Percentiles rank a stretch among this genome's conserved stretches.
Evolutionary conservation across 1,140 invertebrate species (phyloP).

Genomic region (Conus ventricosus): DNA sequence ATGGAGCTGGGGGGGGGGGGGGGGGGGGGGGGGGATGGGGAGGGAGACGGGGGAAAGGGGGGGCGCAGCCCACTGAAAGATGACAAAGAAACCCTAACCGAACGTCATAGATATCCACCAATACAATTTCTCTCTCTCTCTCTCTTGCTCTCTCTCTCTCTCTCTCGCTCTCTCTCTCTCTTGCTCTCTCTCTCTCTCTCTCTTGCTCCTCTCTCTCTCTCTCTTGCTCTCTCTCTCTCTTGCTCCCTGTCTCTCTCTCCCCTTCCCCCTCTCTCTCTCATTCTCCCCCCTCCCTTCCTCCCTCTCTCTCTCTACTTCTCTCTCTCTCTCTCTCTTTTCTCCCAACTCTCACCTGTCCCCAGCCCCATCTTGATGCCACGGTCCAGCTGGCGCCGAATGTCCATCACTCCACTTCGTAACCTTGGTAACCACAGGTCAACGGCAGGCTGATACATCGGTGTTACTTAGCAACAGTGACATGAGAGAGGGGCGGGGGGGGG

Average conservation of each 20-base stretch:
- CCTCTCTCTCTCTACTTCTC: neutral
- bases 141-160: too few species aligned
- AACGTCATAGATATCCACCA: too few species aligned
- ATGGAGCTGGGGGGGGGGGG: too few species aligned
- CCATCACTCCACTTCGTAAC: conserved; percentile 89
- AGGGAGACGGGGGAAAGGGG: too few species aligned
- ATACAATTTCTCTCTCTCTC: too few species aligned
- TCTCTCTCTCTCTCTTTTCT: neutral
- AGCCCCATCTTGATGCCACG: conserved; percentile 85
- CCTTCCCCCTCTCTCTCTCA: neutral
- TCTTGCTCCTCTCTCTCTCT: neutral
- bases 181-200: neutral
- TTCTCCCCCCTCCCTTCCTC: too few species aligned
- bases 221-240: neutral
- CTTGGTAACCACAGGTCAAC: conserved; percentile 59
- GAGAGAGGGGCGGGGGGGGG: neutral
- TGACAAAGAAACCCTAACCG: too few species aligned
- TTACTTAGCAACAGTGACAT: too few species aligned
- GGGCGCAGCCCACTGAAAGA: too few species aligned
- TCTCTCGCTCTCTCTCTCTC: too few species aligned
- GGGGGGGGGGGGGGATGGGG: too few species aligned
- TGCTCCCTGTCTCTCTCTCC: neutral
- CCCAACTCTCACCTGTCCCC: conserved; percentile 83
- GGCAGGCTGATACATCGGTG: neutral
- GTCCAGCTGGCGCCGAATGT: conserved; percentile 81